Base-by-base conservation (phyloP, 2,797 vertebrate species). In the Fistularia commersonii region DNA sequence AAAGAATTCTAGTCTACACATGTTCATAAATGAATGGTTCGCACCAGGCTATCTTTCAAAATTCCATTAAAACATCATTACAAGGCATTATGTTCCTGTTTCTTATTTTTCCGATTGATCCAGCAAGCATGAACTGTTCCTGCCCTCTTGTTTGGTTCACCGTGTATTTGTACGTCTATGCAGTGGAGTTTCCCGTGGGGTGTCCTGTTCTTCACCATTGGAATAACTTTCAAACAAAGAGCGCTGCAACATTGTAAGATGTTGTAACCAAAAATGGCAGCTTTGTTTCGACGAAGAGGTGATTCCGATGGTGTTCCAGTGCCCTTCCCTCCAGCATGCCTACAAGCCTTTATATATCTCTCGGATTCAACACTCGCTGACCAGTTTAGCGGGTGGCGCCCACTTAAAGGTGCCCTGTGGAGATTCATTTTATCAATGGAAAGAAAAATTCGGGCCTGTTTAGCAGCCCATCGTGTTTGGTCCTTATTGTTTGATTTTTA, bases 61-160 rank as follows among this genome's bases (percentile, higher is more conserved):
- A 89, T 88, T 87, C 88, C 87, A 88, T 90, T 90, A 90, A 90
- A 91, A 89, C 86, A 86, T 88, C 83, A 85, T 89, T 89, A 81
- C 87, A 90, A 89, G 85, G 81, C 85, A 86, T 82, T 80, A 71
- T 80, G 86, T 84, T 88, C 87, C 84, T 50, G 87, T 85, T 89
- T 84, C 82, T 85, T 89, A 78, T 89, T 90, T 87, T 62, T 78
- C 81, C 51, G 51, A 8, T 53, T 62, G 63, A 56, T 79, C 79
- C 76, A 83, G 83, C 81, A 84, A 85, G 81, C 39, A 41, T 59
- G 59, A 69, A 71, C 41, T 4, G 23, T 48, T 11, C 54, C 45
- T 61, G 49, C 74, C 66, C 61, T 46, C 3, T 48, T 84, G 69
- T 80, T 42, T 35, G 8, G 60, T 45, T 76, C 33, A 10, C 32